Evolutionary conservation across 2,113 vertebrate genomes (phyloP), one percentile per base, ranked within the genome.

Genomic region (Nothoprocta perdicaria): DNA sequence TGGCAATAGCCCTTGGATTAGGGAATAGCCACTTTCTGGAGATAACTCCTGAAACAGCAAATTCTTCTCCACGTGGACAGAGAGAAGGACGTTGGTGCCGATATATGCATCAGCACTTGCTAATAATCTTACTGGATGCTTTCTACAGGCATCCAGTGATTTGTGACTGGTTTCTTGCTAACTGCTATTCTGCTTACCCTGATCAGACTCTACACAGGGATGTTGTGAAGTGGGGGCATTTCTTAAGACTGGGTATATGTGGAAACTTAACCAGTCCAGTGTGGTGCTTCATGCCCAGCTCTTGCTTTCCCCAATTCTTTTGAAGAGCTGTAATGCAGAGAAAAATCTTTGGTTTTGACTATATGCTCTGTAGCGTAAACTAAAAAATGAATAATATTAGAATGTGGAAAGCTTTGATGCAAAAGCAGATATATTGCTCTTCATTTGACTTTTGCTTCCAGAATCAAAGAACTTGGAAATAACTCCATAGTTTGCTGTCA

Each of bases 31-130:
- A 27, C 61, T 10, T 85, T 21, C 27, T 86, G 63, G 46, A 76
- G 52, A 45, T 45, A 75, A 50, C 27, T 23, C n/a, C 67, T 35
- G 35, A 29, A 71, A 15, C 12, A 86, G 46, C 52, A 67, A 75
- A 83, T 46, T 71, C 15, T 46, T 24, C 17, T 52, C 22, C 18
- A 16, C 7, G 57, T 75, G 48, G 35, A 31, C 24, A 22, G 63
- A 26, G 26, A 33, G 35, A 33, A 55, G 31, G 43, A 72, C 27
- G 12, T 81, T 58, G 27, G 14, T 1, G 1, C 0, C 0, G 33
- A 18, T 69, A 7, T 2, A 1, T 62, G 87, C 35, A 16, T 50
- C 26, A 60, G 45, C 12, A 12, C 26, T 74, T 81, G 62, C 26
- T 72, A 24, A 40, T 61, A 4, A n/a, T 35, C n/a, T 63, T 65